Conservation (phyloP, 2,797 vertebrate species). For the Acrossocheilus wenchowensis region DNA sequence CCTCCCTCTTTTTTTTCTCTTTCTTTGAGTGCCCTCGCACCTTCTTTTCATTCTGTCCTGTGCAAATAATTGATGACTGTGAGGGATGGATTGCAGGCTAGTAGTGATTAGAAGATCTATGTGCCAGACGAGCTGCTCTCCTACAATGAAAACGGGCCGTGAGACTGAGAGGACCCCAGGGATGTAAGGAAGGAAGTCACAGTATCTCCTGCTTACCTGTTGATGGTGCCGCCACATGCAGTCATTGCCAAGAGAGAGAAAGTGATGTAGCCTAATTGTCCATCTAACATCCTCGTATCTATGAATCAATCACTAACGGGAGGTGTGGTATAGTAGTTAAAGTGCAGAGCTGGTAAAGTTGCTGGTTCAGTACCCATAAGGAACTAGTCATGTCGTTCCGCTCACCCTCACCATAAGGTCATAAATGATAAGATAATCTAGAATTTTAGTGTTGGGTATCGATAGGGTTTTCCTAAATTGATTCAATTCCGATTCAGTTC, state of each 20-base stretch:
- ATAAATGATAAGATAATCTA: background rate
- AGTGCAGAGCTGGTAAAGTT: background rate
- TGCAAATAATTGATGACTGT: slow-evolving; percentile 72
- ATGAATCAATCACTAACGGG: background rate
- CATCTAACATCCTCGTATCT: slow-evolving; percentile 16
- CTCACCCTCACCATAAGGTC: background rate
- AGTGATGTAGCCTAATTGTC: slow-evolving; percentile 38
- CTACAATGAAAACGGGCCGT: background rate
- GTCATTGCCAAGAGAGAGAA: slow-evolving; percentile 15
- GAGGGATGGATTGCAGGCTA: slow-evolving; percentile 64
- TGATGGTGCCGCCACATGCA: slow-evolving; percentile 67
- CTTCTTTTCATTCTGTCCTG: slow-evolving; percentile 19
- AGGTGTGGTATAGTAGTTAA: background rate
- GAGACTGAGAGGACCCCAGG: background rate
- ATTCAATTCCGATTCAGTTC: background rate
- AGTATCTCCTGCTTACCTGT: slow-evolving; percentile 53
- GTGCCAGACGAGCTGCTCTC: slow-evolving; percentile 66
- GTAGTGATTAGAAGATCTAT: slow-evolving; percentile 69
- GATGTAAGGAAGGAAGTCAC: slow-evolving; percentile 12
- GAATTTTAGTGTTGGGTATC: background rate
- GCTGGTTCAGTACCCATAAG: background rate
- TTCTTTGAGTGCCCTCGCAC: background rate
- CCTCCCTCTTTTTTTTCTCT: slow-evolving; percentile 11
- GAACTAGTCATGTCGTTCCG: background rate
- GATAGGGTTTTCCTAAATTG: background rate